Evolutionary conservation across 1,140 invertebrate genomes (phyloP).

Genomic region (Tribolium madens): DNA sequence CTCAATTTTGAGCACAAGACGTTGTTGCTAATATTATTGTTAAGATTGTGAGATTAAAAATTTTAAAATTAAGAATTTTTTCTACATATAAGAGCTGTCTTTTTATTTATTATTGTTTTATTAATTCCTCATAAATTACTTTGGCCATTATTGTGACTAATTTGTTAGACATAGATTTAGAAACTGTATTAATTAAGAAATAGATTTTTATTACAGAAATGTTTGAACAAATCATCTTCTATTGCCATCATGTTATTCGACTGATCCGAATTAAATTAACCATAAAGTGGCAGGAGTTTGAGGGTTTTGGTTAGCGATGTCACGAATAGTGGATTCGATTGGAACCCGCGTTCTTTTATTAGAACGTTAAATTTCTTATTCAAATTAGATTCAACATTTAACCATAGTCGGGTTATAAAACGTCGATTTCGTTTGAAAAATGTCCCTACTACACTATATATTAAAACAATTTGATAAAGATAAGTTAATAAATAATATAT

Average conservation of each 20-base stretch:
- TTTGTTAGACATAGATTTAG: no score
- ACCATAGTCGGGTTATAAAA: background rate
- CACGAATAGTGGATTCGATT: background rate
- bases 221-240: constrained; percentile 3
- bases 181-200: no score
- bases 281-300: constrained; percentile 2
- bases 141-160: no score
- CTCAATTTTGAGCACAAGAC: no score
- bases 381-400: constrained; percentile 14
- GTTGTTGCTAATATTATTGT: no score
- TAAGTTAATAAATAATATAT: background rate
- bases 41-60: no score
- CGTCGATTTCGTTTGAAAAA: constrained; percentile 1
- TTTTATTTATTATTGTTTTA: no score
- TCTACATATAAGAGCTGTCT: no score
- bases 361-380: constrained; percentile 18
- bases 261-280: background rate
- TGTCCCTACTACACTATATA: background rate
- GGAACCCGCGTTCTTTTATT: background rate
- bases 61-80: no score
- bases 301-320: constrained; percentile 6
- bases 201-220: background rate
- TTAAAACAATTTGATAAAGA: background rate
- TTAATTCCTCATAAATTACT: no score
- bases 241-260: background rate